Conservation (phyloP, 2,888 invertebrate genomes). For the Amaurobius ferox region DNA sequence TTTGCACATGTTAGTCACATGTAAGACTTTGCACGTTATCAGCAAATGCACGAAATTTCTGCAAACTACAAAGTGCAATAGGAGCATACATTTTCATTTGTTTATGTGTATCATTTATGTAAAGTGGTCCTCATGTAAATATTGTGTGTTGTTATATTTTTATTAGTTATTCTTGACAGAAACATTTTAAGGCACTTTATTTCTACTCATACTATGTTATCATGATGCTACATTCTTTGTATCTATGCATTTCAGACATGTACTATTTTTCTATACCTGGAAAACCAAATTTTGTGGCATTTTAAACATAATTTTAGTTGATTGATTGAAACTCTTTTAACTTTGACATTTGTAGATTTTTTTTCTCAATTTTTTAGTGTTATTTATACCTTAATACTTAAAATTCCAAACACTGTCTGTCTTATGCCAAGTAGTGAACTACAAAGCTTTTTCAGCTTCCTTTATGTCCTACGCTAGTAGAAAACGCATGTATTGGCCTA, state of each 20-base stretch:
- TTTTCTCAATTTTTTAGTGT: too few relatives aligned
- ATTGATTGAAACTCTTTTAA: too few relatives aligned
- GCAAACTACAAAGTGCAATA: constrained; percentile 4
- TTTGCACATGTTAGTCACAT: background rate
- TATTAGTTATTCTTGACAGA: background rate
- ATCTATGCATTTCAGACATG: background rate
- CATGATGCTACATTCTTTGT: background rate
- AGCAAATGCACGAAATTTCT: background rate
- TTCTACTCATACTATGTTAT: background rate
- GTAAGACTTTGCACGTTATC: background rate
- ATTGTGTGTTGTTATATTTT: background rate
- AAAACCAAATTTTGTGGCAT: too few relatives aligned
- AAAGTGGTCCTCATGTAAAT: background rate
- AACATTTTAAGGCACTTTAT: background rate
- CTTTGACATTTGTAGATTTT: too few relatives aligned
- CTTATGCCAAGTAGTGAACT: too few relatives aligned
- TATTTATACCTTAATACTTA: too few relatives aligned
- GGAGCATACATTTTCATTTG: background rate
- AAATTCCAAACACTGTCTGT: too few relatives aligned
- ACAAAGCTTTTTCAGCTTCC: too few relatives aligned
- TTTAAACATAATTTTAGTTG: too few relatives aligned
- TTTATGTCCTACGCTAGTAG: too few relatives aligned
- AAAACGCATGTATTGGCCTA: too few relatives aligned
- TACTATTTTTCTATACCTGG: constrained; percentile 7
- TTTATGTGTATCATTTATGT: background rate